phyloP scores from a whole-genome alignment of 1,140 invertebrate genomes.

The Holotrichia oblita region DNA sequence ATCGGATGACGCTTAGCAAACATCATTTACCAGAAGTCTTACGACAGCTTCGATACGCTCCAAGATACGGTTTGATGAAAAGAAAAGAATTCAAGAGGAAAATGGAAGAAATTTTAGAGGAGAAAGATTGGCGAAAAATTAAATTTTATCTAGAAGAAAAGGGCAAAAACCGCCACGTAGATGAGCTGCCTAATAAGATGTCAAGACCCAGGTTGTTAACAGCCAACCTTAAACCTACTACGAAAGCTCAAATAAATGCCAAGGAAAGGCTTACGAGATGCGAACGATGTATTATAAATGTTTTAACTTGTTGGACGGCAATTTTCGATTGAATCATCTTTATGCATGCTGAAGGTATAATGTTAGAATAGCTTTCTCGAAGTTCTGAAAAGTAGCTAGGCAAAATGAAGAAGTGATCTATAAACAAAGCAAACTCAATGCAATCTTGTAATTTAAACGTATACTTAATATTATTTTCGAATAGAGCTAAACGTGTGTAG shows the following conservation, averaged over 20 bases:
- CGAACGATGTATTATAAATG: conserved; percentile 56
- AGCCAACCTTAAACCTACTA: conserved; percentile 38
- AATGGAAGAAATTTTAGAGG: conserved; percentile 54
- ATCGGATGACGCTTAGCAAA: conserved; percentile 48
- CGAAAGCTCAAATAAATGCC: conserved; percentile 25
- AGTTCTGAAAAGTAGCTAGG: not conserved
- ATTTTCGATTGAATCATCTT: conserved; percentile 56
- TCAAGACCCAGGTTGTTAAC: conserved; percentile 45
- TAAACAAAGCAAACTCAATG: conserved; percentile 26
- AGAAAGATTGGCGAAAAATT: conserved; percentile 55
- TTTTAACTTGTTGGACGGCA: conserved; percentile 57
- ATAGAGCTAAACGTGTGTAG: not conserved
- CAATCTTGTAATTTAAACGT: not conserved
- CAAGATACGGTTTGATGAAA: conserved; percentile 57
- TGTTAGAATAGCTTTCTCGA: not conserved
- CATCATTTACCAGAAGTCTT: conserved; percentile 49
- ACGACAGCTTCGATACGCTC: conserved; percentile 53
- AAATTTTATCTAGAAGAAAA: conserved; percentile 55
- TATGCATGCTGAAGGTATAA: not conserved
- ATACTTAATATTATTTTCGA: conserved; percentile 21
- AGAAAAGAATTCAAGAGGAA: conserved; percentile 54
- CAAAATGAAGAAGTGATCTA: not conserved
- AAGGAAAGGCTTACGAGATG: conserved; percentile 44
- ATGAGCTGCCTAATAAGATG: conserved; percentile 54
- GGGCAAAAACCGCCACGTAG: conserved; percentile 50